Percentiles rank a stretch among this genome's conserved stretches.
These are phyloP conservation scores for Chloroceryle amazona DNA, from an alignment of 2,797 vertebrate genomes.

Conservation along the genomic window DNA sequence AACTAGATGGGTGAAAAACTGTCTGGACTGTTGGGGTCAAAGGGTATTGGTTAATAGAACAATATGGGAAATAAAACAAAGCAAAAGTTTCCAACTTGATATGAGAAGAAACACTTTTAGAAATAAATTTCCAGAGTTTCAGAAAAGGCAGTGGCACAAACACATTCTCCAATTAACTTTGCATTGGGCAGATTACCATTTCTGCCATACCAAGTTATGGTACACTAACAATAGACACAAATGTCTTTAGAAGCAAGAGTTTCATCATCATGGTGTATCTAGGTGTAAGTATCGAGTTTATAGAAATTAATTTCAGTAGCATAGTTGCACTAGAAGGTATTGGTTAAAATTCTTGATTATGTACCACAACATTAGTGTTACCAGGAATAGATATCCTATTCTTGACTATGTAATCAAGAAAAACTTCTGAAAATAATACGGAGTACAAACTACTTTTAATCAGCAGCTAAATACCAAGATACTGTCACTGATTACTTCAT, in stretches of 20 bases:
- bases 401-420: constrained; percentile 75
- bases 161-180: neutral
- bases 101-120: neutral
- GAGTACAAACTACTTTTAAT: constrained; percentile 78
- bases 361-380: neutral
- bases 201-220: neutral
- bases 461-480: constrained; percentile 73
- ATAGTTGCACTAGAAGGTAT: neutral
- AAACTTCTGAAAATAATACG: constrained; percentile 66
- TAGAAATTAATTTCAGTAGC: neutral
- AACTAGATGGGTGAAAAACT: neutral
- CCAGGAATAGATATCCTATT: constrained; percentile 51
- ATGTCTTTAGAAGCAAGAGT: neutral
- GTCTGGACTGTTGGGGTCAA: neutral
- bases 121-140: neutral
- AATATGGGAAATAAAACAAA: neutral
- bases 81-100: neutral
- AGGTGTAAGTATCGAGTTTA: neutral
- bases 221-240: neutral
- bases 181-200: neutral
- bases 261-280: neutral
- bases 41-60: neutral
- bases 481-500: constrained; percentile 71
- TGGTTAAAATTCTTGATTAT: neutral
- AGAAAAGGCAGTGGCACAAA: neutral